Evolutionary conservation across 64 coral and sea anemone species (phyloP), one percentile per base, ranked within the genome.

Genomic region (Stichodactyla mertensii): DNA sequence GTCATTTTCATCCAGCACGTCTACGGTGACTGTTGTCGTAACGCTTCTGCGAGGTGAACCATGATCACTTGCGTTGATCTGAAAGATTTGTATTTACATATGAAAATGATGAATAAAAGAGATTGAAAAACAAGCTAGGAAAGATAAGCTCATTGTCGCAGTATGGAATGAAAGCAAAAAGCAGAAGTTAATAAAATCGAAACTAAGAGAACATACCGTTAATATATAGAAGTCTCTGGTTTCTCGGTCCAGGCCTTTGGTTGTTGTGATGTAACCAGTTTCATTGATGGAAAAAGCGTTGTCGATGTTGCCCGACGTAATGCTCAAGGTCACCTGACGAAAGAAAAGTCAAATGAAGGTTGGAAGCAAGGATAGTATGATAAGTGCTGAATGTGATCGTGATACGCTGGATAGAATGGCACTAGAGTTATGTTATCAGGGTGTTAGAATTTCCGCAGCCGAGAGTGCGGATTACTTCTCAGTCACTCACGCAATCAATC

Each of bases 1-100:
- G 18, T 96, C 94, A 57, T 96, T 96, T 54, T 80, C 77, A 52
- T 96, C 94, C 7, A 66, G 58, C 10, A 96, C 91, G 5, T 71
- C 92, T 6, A 99, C 89, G 53, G 74, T 52, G 1, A 95, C 57
- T 16, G 58, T 81, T 45, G 88, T 93, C n/a, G 90, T 86, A 11
- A 85, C 83, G 77, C 87, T 94, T 55, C 85, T 85, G 6, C 19
- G 54, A 9, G 97, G 88, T 8, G 16, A 67, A 27, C 97, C 97
- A 74, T 91, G 90, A 22, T 99, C 97, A 64, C 88, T 57, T 4
- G 90, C 97, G 87, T 91, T 88, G 86, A 99, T 83, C 94, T 96
- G 69, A 2, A 58, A 58, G 14, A 45, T 45, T 58, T 58, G 56
- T 11, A 58, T 11, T 11, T 58, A 58, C 14, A 58, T 5, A 45